Evolutionary conservation across 2,797 vertebrate genomes (phyloP).

Genomic region (Hylomyscus alleni): DNA sequence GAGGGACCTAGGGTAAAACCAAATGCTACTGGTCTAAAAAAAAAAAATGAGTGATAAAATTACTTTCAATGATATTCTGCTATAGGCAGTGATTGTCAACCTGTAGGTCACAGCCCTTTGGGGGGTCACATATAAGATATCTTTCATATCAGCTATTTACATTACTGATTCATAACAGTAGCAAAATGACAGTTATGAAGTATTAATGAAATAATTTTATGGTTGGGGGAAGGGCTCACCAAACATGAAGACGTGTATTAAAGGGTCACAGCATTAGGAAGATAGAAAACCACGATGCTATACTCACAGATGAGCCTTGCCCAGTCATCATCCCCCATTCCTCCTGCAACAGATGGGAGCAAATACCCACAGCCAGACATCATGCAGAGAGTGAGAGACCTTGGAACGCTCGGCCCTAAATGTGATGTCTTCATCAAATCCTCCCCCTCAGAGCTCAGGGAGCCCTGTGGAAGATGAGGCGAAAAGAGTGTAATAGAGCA

Average conservation of each 20-base stretch:
- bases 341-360: background rate
- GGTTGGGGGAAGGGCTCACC: background rate
- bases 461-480: background rate
- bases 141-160: background rate
- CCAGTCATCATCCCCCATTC: background rate
- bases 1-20: background rate
- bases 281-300: background rate
- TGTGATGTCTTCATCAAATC: background rate
- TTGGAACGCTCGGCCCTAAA: background rate
- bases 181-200: background rate
- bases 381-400: background rate
- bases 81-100: background rate
- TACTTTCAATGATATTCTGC: background rate
- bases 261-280: background rate
- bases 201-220: background rate
- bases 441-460: background rate
- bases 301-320: background rate
- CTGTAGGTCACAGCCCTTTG: background rate
- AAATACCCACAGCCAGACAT: background rate
- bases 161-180: background rate
- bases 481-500: background rate
- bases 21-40: background rate
- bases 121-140: background rate
- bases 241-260: background rate
- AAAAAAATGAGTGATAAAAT: background rate